Evolutionary conservation across 2,797 vertebrate genomes (phyloP).

Genomic region (Phaenicophaeus curvirostris): DNA sequence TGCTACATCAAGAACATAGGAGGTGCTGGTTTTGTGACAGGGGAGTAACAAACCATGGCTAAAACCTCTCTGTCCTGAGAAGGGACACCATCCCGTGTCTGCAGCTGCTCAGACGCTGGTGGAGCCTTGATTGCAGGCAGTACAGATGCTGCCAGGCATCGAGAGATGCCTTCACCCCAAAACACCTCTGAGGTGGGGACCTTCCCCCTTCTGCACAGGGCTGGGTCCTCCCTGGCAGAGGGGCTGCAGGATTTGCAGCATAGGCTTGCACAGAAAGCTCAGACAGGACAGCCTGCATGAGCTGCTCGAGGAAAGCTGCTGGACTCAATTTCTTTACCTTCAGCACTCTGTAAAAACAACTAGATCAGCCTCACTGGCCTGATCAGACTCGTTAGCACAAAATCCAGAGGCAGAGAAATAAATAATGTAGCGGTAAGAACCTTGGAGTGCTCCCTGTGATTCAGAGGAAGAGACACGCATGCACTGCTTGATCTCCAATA

Average conservation of each 20-base stretch:
- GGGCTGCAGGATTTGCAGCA: not conserved
- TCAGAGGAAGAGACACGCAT: not conserved
- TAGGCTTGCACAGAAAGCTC: not conserved
- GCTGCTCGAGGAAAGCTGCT: not conserved
- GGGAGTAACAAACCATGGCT: not conserved
- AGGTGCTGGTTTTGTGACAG: not conserved
- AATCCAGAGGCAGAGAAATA: not conserved
- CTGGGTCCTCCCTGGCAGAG: not conserved
- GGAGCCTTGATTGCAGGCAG: not conserved
- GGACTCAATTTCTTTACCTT: not conserved
- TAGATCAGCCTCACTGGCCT: not conserved
- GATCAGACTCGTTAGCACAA: not conserved
- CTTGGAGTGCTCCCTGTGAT: not conserved
- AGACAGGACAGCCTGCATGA: not conserved
- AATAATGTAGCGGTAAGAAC: not conserved
- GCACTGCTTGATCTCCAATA: not conserved
- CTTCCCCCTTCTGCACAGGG: not conserved
- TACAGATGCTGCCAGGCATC: fast-evolving
- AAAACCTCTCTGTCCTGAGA: not conserved
- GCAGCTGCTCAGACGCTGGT: not conserved
- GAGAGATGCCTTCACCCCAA: not conserved
- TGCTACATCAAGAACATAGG: fast-evolving
- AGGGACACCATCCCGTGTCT: not conserved
- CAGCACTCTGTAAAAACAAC: not conserved
- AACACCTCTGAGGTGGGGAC: not conserved